Base-by-base conservation (phyloP, 2,888 invertebrate species). In the Tanypteryx hageni region DNA sequence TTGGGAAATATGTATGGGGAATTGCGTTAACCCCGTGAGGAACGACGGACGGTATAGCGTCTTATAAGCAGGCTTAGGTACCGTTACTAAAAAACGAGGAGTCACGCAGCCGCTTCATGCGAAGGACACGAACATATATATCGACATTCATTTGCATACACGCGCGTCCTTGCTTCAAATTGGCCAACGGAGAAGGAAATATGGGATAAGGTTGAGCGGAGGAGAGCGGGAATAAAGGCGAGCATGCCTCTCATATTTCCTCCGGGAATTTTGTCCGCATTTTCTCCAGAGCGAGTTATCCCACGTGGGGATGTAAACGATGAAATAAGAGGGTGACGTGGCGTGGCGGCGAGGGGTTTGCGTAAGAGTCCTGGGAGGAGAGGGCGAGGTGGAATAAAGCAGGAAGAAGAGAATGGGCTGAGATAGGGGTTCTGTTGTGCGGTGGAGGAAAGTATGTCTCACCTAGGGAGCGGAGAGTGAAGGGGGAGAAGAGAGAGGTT, bases 311-410 rank as follows among this genome's bases (percentile, higher is more conserved):
- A 44, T 57, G 83, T 58, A 57, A 57, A 85, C 85, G 85, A 85
- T 58, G 85, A 85, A 57, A 85, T 85, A 85, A 57, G 85, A 57
- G 56, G 56, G 84, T 68, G 68, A 68, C 68, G n/a, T 13, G 76
- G 76, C 44, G 44, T 44, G 44, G 44, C 44, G 44, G 44, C 44
- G 44, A 44, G 44, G 44, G 44, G 44, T 44, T 44, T 44, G 44
- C 5, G 44, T 44, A 44, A 44, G 44, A 44, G 44, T 44, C 44
- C 44, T 44, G 44, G 44, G 44, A 3, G 44, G 44, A 44, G 44
- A 44, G 44, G 44, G 44, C 44, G 44, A 3, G 44, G 44, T 5
- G 44, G 44, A 44, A 44, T 44, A 44, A 44, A 5, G n/a, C n/a
- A n/a, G 76, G 76, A 18, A 10, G 64, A 64, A 27, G 11, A 11